Conservation (phyloP, 1,140 invertebrate species). For the Drosophila mauritiana region DNA sequence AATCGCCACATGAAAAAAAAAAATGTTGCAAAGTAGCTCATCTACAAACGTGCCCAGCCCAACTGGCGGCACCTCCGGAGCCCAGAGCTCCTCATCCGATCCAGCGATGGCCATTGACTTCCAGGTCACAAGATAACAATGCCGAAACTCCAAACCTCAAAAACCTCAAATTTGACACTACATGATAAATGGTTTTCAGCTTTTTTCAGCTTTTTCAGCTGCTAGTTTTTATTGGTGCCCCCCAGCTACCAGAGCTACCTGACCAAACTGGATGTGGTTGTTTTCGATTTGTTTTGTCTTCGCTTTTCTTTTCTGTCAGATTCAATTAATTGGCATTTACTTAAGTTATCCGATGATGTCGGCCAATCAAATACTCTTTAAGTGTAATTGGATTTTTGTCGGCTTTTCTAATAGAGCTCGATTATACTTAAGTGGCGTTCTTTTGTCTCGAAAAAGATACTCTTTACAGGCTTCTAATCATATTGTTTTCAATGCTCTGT, state of each 20-base stretch:
- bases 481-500: neutral
- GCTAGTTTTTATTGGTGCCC: conserved; percentile 7
- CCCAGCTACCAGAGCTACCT: neutral
- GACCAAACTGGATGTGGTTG: conserved; percentile 19
- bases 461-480: neutral
- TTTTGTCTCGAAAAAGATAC: neutral
- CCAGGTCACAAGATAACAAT: conserved; percentile 30
- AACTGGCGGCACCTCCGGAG: conserved; percentile 35
- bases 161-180: conserved; percentile 39
- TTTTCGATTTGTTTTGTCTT: conserved; percentile 3
- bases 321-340: conserved; percentile 34
- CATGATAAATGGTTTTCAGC: conserved; percentile 36
- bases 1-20: conserved; percentile 19
- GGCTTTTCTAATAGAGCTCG: neutral
- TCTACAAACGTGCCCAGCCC: conserved; percentile 66
- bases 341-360: conserved; percentile 22
- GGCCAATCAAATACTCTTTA: conserved; percentile 12
- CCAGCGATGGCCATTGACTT: conserved; percentile 40
- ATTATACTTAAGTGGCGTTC: neutral
- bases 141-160: conserved; percentile 1
- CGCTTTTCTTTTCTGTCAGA: neutral
- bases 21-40: conserved; percentile 35
- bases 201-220: conserved; percentile 1
- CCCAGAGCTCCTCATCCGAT: conserved; percentile 8
- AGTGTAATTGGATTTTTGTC: neutral